phyloP scores from a whole-genome alignment of 64 coral and sea anemone genomes.

The Astreopora myriophthalma region DNA sequence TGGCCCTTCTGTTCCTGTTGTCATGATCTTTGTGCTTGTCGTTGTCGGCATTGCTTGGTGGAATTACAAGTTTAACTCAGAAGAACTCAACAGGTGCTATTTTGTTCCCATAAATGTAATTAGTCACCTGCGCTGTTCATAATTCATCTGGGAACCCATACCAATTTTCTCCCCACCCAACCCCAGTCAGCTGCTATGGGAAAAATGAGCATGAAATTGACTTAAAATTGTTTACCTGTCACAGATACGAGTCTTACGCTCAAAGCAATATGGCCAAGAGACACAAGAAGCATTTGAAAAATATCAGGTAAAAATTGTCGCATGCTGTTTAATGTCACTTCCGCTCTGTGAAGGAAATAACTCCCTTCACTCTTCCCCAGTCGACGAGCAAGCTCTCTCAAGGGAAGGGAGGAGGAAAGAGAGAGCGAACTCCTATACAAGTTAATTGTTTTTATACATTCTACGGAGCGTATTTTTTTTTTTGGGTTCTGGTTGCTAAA shows the following conservation, averaged over 20 bases:
- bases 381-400: too few species aligned
- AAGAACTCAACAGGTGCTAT: conserved; percentile 20
- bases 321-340: background rate
- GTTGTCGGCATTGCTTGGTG: conserved; percentile 38
- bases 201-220: background rate
- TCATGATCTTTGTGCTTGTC: conserved; percentile 19
- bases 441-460: too few species aligned
- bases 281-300: background rate
- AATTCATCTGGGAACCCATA: background rate
- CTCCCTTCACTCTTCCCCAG: too few species aligned
- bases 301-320: background rate
- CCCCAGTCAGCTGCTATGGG: background rate
- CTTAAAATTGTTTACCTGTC: background rate
- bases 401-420: too few species aligned
- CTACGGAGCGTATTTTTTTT: too few species aligned
- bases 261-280: background rate
- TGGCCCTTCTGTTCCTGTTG: conserved; percentile 18
- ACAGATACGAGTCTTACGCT: conserved; percentile 13
- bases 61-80: conserved; percentile 50
- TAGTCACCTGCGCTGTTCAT: background rate
- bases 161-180: background rate
- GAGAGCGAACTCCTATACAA: too few species aligned
- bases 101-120: background rate
- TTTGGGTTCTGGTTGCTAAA: background rate
- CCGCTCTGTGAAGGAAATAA: too few species aligned